Evolutionary conservation across 2,888 invertebrate genomes (phyloP).

Genomic region (Halocaridina rubra): DNA sequence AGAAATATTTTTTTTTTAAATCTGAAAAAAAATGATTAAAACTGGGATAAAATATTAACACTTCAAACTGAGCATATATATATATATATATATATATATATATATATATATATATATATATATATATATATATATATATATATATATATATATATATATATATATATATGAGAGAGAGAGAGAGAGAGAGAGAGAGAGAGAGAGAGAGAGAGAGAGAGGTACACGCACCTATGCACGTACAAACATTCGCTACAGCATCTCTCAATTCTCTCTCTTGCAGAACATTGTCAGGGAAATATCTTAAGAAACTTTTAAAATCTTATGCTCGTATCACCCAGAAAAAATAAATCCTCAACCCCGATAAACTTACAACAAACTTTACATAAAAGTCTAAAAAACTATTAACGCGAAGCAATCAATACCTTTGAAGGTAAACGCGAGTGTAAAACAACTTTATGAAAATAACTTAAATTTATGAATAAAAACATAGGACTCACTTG

Average conservation of each 20-base stretch:
- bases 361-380: not conserved
- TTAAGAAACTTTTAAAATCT: not conserved
- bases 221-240: too few relatives aligned
- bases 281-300: too few relatives aligned
- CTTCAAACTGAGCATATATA: too few relatives aligned
- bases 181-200: not conserved
- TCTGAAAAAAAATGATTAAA: too few relatives aligned
- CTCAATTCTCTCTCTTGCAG: not conserved
- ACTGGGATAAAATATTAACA: too few relatives aligned
- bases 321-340: too few relatives aligned
- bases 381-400: not conserved
- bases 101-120: too few relatives aligned
- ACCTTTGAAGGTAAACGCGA: constrained; percentile 10
- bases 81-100: too few relatives aligned
- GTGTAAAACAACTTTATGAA: constrained; percentile 20
- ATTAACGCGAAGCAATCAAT: constrained; percentile 25
- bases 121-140: too few relatives aligned
- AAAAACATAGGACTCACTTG: constrained; percentile 25
- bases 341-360: not conserved
- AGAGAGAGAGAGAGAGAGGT: constrained; percentile 7
- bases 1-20: too few relatives aligned
- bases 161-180: not conserved
- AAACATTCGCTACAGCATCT: too few relatives aligned
- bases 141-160: too few relatives aligned
- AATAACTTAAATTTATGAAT: constrained; percentile 21